A percentile compares a stretch with the other conserved stretches of the same genome.
Conservation (phyloP, 1,140 invertebrate genomes). For the Anadara kagoshimensis region DNA sequence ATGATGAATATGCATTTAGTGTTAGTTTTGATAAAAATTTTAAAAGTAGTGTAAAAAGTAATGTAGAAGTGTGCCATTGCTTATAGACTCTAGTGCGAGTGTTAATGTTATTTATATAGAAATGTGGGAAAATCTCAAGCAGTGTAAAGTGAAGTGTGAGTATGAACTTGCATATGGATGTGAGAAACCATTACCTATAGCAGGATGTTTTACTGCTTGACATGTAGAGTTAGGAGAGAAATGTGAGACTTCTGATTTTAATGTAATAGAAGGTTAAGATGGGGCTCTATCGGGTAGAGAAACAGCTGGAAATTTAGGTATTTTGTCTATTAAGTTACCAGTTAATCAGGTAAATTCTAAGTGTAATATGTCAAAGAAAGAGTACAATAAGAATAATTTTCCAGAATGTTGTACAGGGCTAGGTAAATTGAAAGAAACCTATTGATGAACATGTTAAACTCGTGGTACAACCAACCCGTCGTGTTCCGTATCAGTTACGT, state of each 20-base stretch:
- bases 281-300: constrained; percentile 13
- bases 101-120: constrained; percentile 27
- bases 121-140: background rate
- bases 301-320: constrained; percentile 5
- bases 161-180: too few relatives aligned
- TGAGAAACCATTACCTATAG: too few relatives aligned
- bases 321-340: background rate
- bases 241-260: constrained; percentile 19
- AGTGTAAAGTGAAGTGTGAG: too few relatives aligned
- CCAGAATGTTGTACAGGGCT: too few relatives aligned
- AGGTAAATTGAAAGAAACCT: too few relatives aligned
- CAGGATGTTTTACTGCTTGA: too few relatives aligned
- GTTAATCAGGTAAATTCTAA: background rate
- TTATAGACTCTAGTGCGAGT: constrained; percentile 39
- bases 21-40: background rate
- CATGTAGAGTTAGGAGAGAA: constrained; percentile 11
- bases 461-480: too few relatives aligned
- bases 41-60: constrained; percentile 9
- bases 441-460: too few relatives aligned
- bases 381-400: background rate
- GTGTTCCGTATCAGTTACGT: too few relatives aligned
- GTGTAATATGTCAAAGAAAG: background rate
- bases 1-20: too few relatives aligned
- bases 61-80: constrained; percentile 6
- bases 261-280: constrained; percentile 26